Evolutionary conservation across 2,113 vertebrate species (phyloP), one percentile per base, ranked within the genome.

Genomic region (Phyllostomus hastatus): DNA sequence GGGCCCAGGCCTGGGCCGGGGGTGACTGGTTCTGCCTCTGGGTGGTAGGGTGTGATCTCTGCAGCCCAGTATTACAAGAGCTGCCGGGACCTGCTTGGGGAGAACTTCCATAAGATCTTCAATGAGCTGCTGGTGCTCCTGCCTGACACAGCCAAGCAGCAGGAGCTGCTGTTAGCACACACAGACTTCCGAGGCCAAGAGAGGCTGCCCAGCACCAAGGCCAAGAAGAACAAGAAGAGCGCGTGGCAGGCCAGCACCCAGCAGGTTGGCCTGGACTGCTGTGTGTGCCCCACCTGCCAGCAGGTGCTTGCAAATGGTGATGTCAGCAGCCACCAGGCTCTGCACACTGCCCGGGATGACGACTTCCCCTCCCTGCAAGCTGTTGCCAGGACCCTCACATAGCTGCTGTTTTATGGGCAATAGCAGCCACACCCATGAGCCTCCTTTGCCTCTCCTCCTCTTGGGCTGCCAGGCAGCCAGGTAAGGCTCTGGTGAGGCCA

Each of bases 331-430:
- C 99, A 99, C 97, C 99, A 99, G 93, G 99, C 99, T 16, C 97
- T 99, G 98, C 99, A 99, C 89, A 97, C 98, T 0, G 96, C 96
- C 64, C 98, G 98, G 75, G 99, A 98, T 0, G 99, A 99, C 28
- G 99, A 99, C 93, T 99, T 99, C 97, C 99, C 99, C 4, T 99
- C 99, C 78, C 97, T 99, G 82, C 99, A 99, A 97, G 99, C 99
- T 2, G 99, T 99, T 88, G 99, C 99, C 98, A 99, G 99, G 54
- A 99, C 99, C 96, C 99, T 99, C 98, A 99, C 99, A 98, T 99
- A 99, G 98, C 98, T 98, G 33, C 86, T 5, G 83, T 10, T 7
- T 5, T 10, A 43, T 76, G 95, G 96, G 89, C 96, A 70, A n/a
- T 80, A 2, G 91, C 90, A 64, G 90, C 91, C n/a, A 5, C 48